Conservation (phyloP, 1,140 invertebrate species). For the Dysdera silvatica region DNA sequence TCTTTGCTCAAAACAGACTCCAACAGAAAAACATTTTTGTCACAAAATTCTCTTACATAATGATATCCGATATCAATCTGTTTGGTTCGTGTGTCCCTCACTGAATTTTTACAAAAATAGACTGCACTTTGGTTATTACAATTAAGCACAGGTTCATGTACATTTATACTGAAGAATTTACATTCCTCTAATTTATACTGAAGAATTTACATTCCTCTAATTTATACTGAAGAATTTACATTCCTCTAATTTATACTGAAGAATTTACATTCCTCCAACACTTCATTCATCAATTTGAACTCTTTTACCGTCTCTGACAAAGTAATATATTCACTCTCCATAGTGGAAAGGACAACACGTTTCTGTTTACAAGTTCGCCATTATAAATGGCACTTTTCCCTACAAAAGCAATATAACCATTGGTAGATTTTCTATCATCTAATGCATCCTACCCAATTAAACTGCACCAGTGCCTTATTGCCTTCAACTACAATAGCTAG, state of each 20-base stretch:
- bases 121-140: constrained; percentile 2
- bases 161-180: background rate
- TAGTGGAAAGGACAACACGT: constrained; percentile 16
- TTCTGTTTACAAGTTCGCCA: constrained; percentile 22
- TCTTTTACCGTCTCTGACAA: constrained; percentile 14
- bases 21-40: constrained; percentile 34
- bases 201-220: too few species aligned
- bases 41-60: constrained; percentile 41
- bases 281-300: constrained; percentile 2
- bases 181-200: too few species aligned
- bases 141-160: background rate
- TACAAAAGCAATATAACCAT: constrained; percentile 40
- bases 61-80: constrained; percentile 37
- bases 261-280: background rate
- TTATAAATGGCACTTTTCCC: constrained; percentile 36
- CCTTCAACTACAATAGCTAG: too few species aligned
- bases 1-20: background rate
- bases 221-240: too few species aligned
- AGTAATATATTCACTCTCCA: constrained; percentile 26
- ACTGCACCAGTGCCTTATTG: too few species aligned
- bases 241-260: too few species aligned
- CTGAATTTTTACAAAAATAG: too few species aligned
- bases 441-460: constrained; percentile 2
- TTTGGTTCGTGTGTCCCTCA: constrained; percentile 34
- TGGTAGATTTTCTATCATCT: constrained; percentile 35